Evolutionary conservation across 2,888 invertebrate genomes (phyloP).

Genomic region (Sympetrum striolatum): DNA sequence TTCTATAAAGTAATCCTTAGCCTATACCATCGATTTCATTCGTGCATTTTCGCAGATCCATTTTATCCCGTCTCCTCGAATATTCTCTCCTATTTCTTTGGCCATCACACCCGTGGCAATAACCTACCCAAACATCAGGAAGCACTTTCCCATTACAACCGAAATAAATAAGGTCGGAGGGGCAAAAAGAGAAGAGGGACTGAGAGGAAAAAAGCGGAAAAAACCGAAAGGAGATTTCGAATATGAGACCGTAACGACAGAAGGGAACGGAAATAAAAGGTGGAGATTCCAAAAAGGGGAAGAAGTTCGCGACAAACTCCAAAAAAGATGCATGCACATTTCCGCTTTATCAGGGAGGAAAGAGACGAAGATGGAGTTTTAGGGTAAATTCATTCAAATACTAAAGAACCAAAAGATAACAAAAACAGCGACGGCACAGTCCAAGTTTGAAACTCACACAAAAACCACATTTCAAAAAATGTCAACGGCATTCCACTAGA

Average conservation of each 20-base stretch:
- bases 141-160: background rate
- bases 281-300: background rate
- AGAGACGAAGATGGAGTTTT: background rate
- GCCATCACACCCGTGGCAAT: background rate
- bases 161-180: background rate
- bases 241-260: background rate
- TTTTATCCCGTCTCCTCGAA: background rate
- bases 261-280: background rate
- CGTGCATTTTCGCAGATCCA: no score
- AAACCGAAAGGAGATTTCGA: background rate
- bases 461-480: no score
- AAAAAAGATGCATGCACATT: conserved; percentile 29
- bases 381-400: background rate
- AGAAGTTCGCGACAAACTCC: conserved; percentile 5
- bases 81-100: background rate
- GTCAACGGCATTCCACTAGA: no score
- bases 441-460: no score
- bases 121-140: background rate
- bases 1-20: no score
- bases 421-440: no score
- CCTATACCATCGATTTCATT: no score
- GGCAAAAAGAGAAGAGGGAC: background rate
- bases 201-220: background rate
- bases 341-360: conserved; percentile 20
- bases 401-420: background rate